A percentile compares a stretch with the other conserved stretches of the same genome.
These are phyloP conservation scores for Poecilia latipinna DNA, from an alignment of 2,113 vertebrate species.

Conservation along the genomic window DNA sequence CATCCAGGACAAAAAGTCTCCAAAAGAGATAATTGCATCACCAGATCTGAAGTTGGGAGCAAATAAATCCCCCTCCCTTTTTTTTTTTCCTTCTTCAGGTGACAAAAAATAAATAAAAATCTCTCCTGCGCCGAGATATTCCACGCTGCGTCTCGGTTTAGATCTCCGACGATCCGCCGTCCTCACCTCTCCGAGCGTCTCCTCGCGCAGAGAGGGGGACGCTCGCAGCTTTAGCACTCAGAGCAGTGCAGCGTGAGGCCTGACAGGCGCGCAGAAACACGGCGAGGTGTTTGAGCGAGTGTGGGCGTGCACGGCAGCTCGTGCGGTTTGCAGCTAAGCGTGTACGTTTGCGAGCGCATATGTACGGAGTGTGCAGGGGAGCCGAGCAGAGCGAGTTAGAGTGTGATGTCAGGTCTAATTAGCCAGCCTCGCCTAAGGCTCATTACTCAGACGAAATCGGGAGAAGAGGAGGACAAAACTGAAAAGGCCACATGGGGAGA, in stretches of 20 bases:
- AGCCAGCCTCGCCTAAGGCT: conserved; percentile 66
- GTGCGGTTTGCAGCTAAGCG: background rate
- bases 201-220: background rate
- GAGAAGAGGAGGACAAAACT: conserved; percentile 18
- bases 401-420: conserved; percentile 78
- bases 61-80: background rate
- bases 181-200: conserved; percentile 9
- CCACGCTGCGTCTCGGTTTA: conserved; percentile 1
- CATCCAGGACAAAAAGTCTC: background rate
- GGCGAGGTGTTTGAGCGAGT: background rate
- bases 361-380: conserved; percentile 37
- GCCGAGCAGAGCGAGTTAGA: conserved; percentile 43
- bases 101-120: background rate
- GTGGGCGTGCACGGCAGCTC: background rate
- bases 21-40: background rate
- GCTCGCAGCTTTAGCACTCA: conserved; percentile 15
- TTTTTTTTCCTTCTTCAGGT: background rate
- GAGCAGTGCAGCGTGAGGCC: conserved; percentile 27
- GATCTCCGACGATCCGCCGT: conserved; percentile 13
- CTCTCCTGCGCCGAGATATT: background rate
- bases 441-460: conserved; percentile 67
- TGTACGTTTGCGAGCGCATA: conserved; percentile 27
- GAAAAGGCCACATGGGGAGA: conserved; percentile 61
- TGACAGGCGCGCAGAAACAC: conserved; percentile 19
- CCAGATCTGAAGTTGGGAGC: background rate